phyloP scores from a whole-genome alignment of 2,113 vertebrate genomes.

The Bubo blakistoni region DNA sequence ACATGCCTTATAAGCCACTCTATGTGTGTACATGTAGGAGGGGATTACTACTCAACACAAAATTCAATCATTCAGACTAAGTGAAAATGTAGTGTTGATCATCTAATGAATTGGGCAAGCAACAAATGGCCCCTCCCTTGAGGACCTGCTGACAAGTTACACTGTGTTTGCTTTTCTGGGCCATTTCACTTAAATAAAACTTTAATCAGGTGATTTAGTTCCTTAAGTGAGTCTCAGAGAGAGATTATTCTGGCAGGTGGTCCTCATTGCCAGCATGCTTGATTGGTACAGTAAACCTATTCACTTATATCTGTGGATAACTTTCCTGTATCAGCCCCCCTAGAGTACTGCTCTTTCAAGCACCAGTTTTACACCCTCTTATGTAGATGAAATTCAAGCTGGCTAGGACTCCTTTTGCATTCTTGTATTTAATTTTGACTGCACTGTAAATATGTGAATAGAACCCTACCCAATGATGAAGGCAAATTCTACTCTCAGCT shows the following conservation, averaged over 20 bases:
- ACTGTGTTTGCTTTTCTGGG: slow-evolving; percentile 56
- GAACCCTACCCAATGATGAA: slow-evolving; percentile 5
- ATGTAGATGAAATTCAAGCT: slow-evolving; percentile 1
- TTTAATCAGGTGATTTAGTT: slow-evolving; percentile 65
- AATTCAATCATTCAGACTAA: background rate
- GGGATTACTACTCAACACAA: background rate
- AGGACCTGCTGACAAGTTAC: slow-evolving; percentile 31
- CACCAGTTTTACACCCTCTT: slow-evolving; percentile 5
- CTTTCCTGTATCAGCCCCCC: slow-evolving; percentile 17
- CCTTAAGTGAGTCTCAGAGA: slow-evolving; percentile 54
- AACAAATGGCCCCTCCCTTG: slow-evolving; percentile 10
- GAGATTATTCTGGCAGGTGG: slow-evolving; percentile 63
- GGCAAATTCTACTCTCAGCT: background rate
- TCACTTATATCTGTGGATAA: background rate
- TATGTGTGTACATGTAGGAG: background rate
- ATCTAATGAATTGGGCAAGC: background rate
- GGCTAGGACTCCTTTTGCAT: background rate
- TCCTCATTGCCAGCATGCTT: slow-evolving; percentile 50
- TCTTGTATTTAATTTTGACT: slow-evolving; percentile 31
- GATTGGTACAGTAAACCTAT: slow-evolving; percentile 45
- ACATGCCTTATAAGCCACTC: background rate
- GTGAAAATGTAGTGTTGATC: background rate
- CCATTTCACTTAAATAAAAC: slow-evolving; percentile 69
- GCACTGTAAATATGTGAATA: background rate
- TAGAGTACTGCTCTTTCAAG: slow-evolving; percentile 16